Conservation (phyloP, 2,113 vertebrate genomes). For the Triplophysa tibetana region DNA sequence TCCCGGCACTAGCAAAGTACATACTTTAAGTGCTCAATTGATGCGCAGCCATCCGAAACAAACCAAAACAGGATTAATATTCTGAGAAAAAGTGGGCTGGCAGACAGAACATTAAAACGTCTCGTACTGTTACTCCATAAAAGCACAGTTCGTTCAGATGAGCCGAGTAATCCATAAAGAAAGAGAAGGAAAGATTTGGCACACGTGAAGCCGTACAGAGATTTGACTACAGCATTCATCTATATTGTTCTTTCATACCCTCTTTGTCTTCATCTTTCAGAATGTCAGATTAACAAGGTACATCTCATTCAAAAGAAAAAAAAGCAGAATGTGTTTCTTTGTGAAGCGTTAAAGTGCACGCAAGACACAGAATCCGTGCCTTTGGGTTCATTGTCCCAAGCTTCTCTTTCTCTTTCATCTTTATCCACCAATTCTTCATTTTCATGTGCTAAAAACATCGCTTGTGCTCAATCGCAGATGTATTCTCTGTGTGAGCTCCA, state of each 20-base stretch:
- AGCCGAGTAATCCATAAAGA: no score
- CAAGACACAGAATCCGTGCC: not conserved
- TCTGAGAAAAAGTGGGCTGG: no score
- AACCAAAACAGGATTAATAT: no score
- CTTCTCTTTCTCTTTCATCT: not conserved
- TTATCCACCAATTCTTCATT: not conserved
- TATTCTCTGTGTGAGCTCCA: conserved; percentile 34
- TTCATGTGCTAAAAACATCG: conserved; percentile 39
- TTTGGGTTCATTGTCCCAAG: conserved; percentile 46
- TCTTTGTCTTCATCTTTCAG: conserved; percentile 3
- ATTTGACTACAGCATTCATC: not conserved
- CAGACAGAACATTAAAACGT: no score
- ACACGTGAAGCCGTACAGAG: not conserved
- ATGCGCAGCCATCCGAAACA: no score
- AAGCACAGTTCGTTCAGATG: no score
- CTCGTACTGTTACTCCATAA: no score
- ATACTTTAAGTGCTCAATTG: no score
- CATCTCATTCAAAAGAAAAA: conserved; percentile 11
- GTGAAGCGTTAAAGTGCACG: not conserved
- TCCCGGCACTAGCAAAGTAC: no score
- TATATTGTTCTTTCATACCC: not conserved
- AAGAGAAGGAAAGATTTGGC: not conserved
- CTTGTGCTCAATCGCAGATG: conserved; percentile 62
- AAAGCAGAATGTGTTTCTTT: not conserved
- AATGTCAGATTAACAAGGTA: not conserved